Base-by-base conservation (phyloP, 1,140 invertebrate genomes). In the Capitella teleta region DNA sequence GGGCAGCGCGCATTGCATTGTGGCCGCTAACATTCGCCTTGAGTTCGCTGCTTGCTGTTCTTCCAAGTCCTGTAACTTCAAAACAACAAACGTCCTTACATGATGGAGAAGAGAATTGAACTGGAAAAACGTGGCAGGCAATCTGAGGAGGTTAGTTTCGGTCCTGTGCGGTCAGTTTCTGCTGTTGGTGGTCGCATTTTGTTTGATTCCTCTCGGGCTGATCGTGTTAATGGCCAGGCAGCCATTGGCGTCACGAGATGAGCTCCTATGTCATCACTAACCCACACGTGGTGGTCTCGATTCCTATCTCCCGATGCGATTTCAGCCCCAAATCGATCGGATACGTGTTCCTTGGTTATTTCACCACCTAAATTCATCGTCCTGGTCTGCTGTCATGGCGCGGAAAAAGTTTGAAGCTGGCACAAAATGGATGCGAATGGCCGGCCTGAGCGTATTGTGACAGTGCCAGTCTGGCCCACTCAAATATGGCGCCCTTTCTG, bases 71-170 rank as follows among this genome's bases (percentile, higher is more conserved):
- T 21, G 19, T 19, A 49, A 14, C 30, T 44, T 26, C 47, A 23
- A 21, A 40, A 30, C 16, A 14, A 49, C 26, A 25, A 45, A 92
- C n/a, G n/a, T n/a, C n/a, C n/a, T n/a, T n/a, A n/a, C n/a, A n/a
- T n/a, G n/a, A n/a, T 93, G 87, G 87, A 91, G 77, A 91, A 92
- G 67, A 80, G 88, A 74, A 83, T 92, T 78, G 83, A 86, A 64
- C 79, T 92, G 63, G 87, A 92, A 74, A 83, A 85, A 74, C 77
- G 86, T 61, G 86, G 87, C 68, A 82, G 80, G 67, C 81, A 78
- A 67, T 81, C 86, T 57, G 81, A 78, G 64, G 79, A 87, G 77
- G 88, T 91, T 79, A 82, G 81, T 75, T 49, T 41, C 8, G 38
- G 12, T 41, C 8, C 6, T 41, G 19, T 47, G 28, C 8, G 6